phyloP scores from a whole-genome alignment of 2,888 invertebrate genomes.

The Minunthozetes semirufus region DNA sequence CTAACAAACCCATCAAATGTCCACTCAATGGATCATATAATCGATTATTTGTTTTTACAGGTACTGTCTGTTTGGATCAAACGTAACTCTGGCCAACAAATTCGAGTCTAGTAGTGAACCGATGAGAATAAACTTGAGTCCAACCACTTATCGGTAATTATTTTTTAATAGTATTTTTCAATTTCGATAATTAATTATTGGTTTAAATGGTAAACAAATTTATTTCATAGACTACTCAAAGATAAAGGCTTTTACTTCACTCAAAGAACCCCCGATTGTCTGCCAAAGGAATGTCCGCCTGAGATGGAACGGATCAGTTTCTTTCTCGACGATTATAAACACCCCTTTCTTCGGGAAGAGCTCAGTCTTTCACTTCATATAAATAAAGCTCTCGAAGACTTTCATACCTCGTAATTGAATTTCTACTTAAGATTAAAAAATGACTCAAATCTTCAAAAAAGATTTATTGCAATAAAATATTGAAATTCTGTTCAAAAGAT shows the following conservation, averaged over 20 bases:
- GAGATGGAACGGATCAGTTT: conserved; percentile 73
- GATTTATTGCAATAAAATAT: neutral
- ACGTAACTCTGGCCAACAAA: conserved; percentile 89
- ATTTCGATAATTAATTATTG: neutral
- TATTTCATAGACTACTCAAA: conserved; percentile 61
- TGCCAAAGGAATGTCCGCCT: conserved; percentile 76
- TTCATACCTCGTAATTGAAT: conserved; percentile 17
- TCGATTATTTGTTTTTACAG: neutral
- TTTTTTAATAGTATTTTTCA: neutral
- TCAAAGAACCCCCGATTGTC: conserved; percentile 64
- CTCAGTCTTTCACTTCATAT: conserved; percentile 62
- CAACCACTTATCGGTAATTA: conserved; percentile 81
- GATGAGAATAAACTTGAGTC: conserved; percentile 81
- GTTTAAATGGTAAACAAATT: conserved; percentile 25
- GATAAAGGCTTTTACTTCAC: conserved; percentile 70
- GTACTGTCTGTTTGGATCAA: conserved; percentile 90
- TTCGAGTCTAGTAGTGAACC: conserved; percentile 91
- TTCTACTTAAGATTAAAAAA: neutral
- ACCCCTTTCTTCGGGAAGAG: conserved; percentile 59
- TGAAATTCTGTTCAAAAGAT: too few relatives aligned
- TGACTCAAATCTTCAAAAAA: neutral
- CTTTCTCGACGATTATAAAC: conserved; percentile 71
- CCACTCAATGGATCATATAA: neutral
- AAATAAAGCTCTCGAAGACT: conserved; percentile 55
- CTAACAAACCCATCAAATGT: too few relatives aligned